Conservation (phyloP, 2,888 invertebrate genomes). For the Corythucha ciliata region DNA sequence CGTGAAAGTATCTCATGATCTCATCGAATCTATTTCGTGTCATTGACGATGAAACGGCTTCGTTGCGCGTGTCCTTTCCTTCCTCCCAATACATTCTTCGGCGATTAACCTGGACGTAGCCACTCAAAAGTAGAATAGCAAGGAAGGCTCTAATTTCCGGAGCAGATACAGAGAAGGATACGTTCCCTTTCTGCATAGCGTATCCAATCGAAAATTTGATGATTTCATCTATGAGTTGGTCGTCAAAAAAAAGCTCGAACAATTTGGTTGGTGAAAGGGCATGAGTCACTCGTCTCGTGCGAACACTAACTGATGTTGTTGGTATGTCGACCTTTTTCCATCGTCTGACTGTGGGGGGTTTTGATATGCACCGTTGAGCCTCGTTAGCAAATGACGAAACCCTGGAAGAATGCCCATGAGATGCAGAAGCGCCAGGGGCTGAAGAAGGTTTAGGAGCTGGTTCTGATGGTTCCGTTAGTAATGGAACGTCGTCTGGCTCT, state of each 20-base stretch:
- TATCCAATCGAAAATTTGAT: slow-evolving; percentile 25
- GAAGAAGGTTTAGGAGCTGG: no score
- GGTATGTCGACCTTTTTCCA: no score
- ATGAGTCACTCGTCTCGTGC: no score
- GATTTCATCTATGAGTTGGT: slow-evolving; percentile 12
- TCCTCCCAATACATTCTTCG: slow-evolving; percentile 30
- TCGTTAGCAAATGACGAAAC: no score
- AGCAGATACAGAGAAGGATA: slow-evolving; percentile 21
- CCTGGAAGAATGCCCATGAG: no score
- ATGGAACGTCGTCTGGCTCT: no score
- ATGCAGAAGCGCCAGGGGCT: no score
- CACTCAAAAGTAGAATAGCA: slow-evolving; percentile 30
- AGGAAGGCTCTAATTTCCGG: slow-evolving; percentile 32
- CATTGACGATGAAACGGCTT: slow-evolving; percentile 26
- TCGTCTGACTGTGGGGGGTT: no score
- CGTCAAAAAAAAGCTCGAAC: slow-evolving; percentile 21
- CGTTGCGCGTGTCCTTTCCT: slow-evolving; percentile 24
- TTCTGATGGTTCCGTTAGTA: no score
- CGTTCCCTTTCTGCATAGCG: slow-evolving; percentile 30
- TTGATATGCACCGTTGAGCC: no score
- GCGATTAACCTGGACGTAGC: slow-evolving; percentile 27
- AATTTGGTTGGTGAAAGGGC: slow-evolving; percentile 17
- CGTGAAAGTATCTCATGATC: slow-evolving; percentile 27
- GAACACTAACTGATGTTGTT: no score
- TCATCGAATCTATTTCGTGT: slow-evolving; percentile 29